Evolutionary conservation across 2,888 invertebrate genomes (phyloP).

Genomic region (Acronicta aceris): DNA sequence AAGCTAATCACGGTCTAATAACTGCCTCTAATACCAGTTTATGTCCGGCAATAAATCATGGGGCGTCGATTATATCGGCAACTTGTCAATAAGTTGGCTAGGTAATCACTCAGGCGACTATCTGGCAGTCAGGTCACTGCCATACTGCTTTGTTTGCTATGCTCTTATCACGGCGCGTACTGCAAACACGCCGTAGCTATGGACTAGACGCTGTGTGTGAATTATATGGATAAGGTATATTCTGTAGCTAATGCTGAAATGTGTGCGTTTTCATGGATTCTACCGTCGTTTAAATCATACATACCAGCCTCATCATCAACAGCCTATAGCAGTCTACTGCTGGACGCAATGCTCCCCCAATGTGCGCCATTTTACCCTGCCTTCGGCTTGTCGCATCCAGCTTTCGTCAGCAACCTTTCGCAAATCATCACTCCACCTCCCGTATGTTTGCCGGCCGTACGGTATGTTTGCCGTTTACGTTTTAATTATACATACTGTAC

Average conservation of each 20-base stretch:
- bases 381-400: too few relatives aligned
- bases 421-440: too few relatives aligned
- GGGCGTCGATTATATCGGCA: constrained; percentile 56
- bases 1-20: constrained; percentile 39
- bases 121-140: constrained; percentile 77
- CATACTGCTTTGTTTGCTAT: constrained; percentile 76
- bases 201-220: constrained; percentile 24
- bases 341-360: too few relatives aligned
- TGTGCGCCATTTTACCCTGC: too few relatives aligned
- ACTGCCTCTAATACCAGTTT: constrained; percentile 36
- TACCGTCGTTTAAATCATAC: too few relatives aligned
- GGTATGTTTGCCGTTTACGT: too few relatives aligned
- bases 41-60: constrained; percentile 56
- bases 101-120: constrained; percentile 80
- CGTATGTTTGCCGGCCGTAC: too few relatives aligned
- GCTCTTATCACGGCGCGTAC: constrained; percentile 82
- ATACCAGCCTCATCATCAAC: too few relatives aligned
- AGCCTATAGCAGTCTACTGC: too few relatives aligned
- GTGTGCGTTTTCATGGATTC: background rate
- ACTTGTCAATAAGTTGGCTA: constrained; percentile 67
- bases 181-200: constrained; percentile 71
- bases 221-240: constrained; percentile 40
- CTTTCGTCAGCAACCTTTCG: too few relatives aligned
- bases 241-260: background rate
- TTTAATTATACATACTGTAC: too few relatives aligned